Conservation (phyloP, 2,113 vertebrate genomes). For the Galbula dea region DNA sequence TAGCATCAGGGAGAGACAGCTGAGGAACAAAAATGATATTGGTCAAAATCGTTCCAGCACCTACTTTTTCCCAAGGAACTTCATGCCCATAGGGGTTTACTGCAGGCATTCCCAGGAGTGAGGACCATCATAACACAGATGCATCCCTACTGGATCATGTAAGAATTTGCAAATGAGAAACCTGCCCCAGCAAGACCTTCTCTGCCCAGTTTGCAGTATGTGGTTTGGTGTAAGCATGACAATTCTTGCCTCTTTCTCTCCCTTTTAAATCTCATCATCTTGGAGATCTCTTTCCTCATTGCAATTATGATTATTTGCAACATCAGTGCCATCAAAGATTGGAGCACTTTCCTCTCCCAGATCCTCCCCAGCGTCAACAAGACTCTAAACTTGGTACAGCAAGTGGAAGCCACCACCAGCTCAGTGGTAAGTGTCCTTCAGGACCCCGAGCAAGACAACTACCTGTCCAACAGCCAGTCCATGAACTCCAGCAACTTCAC, state of each 20-base stretch:
- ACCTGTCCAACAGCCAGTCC: conserved; percentile 78
- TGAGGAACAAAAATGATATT: conserved; percentile 21
- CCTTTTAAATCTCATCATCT: conserved; percentile 16
- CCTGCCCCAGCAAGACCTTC: not conserved
- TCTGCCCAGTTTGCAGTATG: not conserved
- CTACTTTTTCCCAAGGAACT: conserved; percentile 49
- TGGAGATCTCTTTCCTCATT: not conserved
- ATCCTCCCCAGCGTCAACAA: conserved; percentile 85
- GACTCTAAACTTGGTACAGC: conserved; percentile 78
- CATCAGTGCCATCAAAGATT: conserved; percentile 85
- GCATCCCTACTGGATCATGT: not conserved
- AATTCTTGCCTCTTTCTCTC: not conserved
- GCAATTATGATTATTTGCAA: conserved; percentile 85
- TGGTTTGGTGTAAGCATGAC: not conserved
- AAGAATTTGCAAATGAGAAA: conserved; percentile 30
- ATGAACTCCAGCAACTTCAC: conserved; percentile 81
- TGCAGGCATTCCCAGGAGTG: not conserved
- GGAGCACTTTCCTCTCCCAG: conserved; percentile 85
- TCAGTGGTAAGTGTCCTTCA: conserved; percentile 80
- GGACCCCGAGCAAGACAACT: conserved; percentile 75
- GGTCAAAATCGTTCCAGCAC: not conserved
- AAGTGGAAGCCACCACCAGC: conserved; percentile 79
- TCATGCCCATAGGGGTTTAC: not conserved
- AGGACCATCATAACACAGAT: not conserved
- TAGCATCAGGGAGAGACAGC: not conserved